phyloP scores from a whole-genome alignment of 2,888 invertebrate genomes.

The Plagodis pulveraria region DNA sequence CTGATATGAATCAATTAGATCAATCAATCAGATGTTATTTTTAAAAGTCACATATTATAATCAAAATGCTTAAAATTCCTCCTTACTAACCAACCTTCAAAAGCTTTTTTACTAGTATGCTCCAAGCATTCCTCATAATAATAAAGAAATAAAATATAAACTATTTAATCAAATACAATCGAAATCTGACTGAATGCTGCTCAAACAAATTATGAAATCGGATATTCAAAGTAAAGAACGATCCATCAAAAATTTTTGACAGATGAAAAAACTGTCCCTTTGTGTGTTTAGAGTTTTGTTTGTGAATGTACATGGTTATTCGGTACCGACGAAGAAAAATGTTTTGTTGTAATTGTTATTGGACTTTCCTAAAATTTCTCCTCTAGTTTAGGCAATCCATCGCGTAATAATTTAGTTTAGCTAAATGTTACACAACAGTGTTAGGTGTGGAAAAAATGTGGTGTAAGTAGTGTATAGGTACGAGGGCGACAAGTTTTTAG shows the following conservation, averaged over 20 bases:
- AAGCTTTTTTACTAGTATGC: constrained; percentile 3
- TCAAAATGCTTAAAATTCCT: constrained; percentile 10
- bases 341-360: background rate
- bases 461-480: too few relatives aligned
- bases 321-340: background rate
- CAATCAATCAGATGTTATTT: background rate
- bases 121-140: constrained; percentile 16
- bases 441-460: too few relatives aligned
- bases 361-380: background rate
- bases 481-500: too few relatives aligned
- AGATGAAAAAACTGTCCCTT: constrained; percentile 60
- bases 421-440: background rate
- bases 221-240: constrained; percentile 62
- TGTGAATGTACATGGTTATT: constrained; percentile 23
- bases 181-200: constrained; percentile 60
- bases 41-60: background rate
- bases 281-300: constrained; percentile 38
- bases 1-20: too few relatives aligned
- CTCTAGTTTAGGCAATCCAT: background rate
- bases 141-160: constrained; percentile 46
- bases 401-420: background rate
- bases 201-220: constrained; percentile 79
- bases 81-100: background rate
- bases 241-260: constrained; percentile 79
- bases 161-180: constrained; percentile 77